Evolutionary conservation across 2,113 vertebrate genomes (phyloP), one percentile per base, ranked within the genome.

Genomic region (Otolemur garnettii): DNA sequence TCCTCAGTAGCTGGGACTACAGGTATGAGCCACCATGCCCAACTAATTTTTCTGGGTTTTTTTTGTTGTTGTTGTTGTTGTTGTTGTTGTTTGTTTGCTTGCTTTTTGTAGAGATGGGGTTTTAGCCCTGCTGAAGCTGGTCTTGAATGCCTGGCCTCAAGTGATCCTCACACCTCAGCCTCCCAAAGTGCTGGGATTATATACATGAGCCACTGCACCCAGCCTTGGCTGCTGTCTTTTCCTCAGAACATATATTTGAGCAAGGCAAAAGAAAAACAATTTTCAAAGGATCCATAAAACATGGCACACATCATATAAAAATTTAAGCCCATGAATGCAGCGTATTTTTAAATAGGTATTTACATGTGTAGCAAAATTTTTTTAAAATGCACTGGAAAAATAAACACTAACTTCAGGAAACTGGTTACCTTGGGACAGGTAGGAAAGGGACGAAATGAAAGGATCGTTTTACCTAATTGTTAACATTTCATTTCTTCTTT

Each of bases 241-340:
- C 30, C 11, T 38, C 53, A 78, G n/a, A 94, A 66, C n/a, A 57
- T 7, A 82, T 71, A 82, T 7, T 33, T 35, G 10, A 78, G 2
- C 74, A 28, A 45, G 59, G 19, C 11, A 26, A 28, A 45, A 42
- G 21, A 9, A 30, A 57, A 94, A 78, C 10, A 50, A 75, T 84
- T 79, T 94, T 74, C 74, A 66, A 90, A 83, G 24, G 30, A 83
- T 77, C 17, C 14, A 17, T 30, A 94, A 82, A 80, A 60, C 75
- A 55, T 22, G 22, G 62, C 53, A 28, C 8, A 55, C 18, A 42
- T 60, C 66, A 33, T 9, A 11, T 38, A 68, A 35, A 94, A 18
- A 38, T 69, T 79, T 38, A 91, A 96, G 72, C 7, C 10, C 28
- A 79, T 62, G 55, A 90, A 84, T 69, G 15, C 64, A 53, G 8